Percentiles rank a stretch among this genome's conserved stretches.
These are phyloP conservation scores for Drosophila hydei DNA, from an alignment of 1,140 invertebrate genomes.

Conservation along the genomic window DNA sequence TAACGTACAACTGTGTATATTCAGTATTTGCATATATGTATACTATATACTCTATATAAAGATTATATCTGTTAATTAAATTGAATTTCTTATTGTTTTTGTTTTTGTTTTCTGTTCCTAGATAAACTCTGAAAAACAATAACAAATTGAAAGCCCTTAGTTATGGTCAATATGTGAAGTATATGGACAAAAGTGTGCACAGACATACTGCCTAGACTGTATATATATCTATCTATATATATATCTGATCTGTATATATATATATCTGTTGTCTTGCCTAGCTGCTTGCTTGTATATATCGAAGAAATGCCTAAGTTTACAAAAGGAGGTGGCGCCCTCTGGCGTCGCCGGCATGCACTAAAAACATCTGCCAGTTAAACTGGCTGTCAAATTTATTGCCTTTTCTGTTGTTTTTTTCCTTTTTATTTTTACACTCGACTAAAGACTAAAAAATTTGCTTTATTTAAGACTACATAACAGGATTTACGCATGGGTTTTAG, in stretches of 20 bases:
- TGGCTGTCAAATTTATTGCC: conserved; percentile 72
- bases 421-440: conserved; percentile 42
- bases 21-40: conserved; percentile 28
- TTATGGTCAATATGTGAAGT: conserved; percentile 29
- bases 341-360: conserved; percentile 44
- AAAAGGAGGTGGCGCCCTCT: conserved; percentile 53
- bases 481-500: conserved; percentile 25
- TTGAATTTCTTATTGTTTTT: conserved; percentile 5
- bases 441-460: conserved; percentile 64
- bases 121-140: conserved; percentile 83
- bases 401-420: conserved; percentile 4
- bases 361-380: conserved; percentile 66
- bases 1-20: conserved; percentile 41
- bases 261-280: conserved; percentile 14
- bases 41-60: conserved; percentile 18
- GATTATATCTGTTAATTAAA: conserved; percentile 52
- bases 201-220: conserved; percentile 27
- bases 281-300: conserved; percentile 24
- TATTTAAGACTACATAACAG: conserved; percentile 80
- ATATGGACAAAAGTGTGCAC: conserved; percentile 31
- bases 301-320: conserved; percentile 50
- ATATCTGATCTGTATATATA: conserved; percentile 9
- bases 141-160: conserved; percentile 82
- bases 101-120: conserved; percentile 29
- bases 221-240: conserved; percentile 24